Evolutionary conservation across 2,113 vertebrate genomes (phyloP).

Genomic region (Nycticryphes semicollaris): DNA sequence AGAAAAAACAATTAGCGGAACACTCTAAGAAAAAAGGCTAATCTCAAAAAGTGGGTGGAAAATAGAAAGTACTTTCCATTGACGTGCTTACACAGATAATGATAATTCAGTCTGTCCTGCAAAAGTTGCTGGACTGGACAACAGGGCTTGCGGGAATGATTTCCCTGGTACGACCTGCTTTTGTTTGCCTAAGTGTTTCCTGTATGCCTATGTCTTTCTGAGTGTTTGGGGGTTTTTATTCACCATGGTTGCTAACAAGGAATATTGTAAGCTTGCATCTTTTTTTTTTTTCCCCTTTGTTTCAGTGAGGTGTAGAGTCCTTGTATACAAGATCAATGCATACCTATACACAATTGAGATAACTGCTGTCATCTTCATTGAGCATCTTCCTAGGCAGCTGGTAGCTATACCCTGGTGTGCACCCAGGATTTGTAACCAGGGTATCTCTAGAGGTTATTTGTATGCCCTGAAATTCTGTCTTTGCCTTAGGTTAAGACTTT

Average conservation of each 20-base stretch:
- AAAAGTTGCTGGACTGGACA: neutral
- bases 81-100: neutral
- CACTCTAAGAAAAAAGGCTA: slow-evolving; percentile 48
- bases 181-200: neutral
- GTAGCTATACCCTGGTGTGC: neutral
- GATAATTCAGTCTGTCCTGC: neutral
- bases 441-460: neutral
- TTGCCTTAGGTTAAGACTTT: neutral
- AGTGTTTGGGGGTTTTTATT: neutral
- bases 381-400: neutral
- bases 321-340: neutral
- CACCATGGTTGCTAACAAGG: neutral
- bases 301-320: neutral
- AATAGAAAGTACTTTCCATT: slow-evolving; percentile 10
- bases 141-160: neutral
- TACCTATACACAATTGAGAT: neutral
- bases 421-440: neutral
- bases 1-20: slow-evolving; percentile 68
- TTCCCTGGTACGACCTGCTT: neutral
- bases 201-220: neutral
- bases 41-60: slow-evolving; percentile 43
- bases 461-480: neutral
- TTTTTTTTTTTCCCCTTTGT: neutral
- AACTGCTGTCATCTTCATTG: neutral
- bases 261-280: neutral